Conservation (phyloP, 2,797 vertebrate species). For the Schizothorax lantsangensis region DNA sequence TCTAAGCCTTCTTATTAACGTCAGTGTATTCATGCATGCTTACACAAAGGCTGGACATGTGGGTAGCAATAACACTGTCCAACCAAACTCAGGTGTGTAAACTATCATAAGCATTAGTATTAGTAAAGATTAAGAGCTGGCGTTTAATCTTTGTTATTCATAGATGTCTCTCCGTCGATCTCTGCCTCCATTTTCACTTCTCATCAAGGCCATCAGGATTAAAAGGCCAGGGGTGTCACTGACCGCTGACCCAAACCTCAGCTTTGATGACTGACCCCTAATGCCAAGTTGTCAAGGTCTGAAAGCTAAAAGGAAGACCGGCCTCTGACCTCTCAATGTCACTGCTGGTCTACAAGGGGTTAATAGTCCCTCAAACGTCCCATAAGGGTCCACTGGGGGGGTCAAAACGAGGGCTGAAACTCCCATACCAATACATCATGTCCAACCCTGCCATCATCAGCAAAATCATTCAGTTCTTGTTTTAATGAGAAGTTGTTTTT, state of each 20-base stretch:
- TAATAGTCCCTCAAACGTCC: conserved; percentile 72
- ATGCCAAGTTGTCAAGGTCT: conserved; percentile 72
- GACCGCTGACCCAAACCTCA: conserved; percentile 74
- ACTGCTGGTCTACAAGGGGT: conserved; percentile 67
- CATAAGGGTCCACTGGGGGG: conserved; percentile 64
- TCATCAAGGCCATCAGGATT: conserved; percentile 66
- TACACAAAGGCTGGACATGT: not conserved
- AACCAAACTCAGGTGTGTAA: conserved; percentile 42
- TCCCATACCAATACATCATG: conserved; percentile 50
- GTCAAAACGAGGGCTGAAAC: conserved; percentile 42
- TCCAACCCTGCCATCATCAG: conserved; percentile 59
- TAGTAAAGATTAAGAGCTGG: conserved; percentile 22
- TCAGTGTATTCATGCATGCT: not conserved
- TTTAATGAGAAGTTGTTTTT: conserved; percentile 47
- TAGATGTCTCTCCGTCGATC: conserved; percentile 59
- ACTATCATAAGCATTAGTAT: conserved; percentile 15
- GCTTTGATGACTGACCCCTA: conserved; percentile 74
- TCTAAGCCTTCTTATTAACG: not conserved
- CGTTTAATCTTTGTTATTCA: conserved; percentile 65
- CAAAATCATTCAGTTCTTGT: conserved; percentile 45
- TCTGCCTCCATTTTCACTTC: conserved; percentile 50
- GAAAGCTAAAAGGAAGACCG: conserved; percentile 61
- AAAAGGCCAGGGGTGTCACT: conserved; percentile 69
- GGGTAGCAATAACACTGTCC: conserved; percentile 16
- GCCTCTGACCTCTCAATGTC: conserved; percentile 70